phyloP scores from a whole-genome alignment of 2,113 vertebrate species.

The Cyphomyrus discorhynchus region DNA sequence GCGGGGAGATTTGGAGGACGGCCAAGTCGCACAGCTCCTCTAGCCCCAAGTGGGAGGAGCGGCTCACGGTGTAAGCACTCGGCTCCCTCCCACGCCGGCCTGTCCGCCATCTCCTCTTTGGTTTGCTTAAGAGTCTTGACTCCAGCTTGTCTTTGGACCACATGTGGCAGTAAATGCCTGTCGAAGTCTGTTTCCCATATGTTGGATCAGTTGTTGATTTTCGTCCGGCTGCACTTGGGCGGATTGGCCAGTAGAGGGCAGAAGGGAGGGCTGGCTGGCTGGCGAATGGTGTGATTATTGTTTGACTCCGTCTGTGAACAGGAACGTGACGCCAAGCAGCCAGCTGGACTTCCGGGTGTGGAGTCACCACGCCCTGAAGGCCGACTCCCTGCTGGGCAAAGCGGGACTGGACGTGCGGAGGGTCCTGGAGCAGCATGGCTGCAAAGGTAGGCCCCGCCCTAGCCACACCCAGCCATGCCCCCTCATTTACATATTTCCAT shows the following conservation, averaged over 20 bases:
- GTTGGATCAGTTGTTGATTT: neutral
- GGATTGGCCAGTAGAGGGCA: neutral
- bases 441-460: conserved; percentile 72
- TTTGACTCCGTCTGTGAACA: conserved; percentile 33
- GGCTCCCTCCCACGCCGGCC: neutral
- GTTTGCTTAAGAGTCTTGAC: neutral
- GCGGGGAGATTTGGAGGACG: conserved; percentile 85
- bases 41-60: conserved; percentile 94
- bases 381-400: conserved; percentile 87
- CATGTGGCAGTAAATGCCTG: neutral
- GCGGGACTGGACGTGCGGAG: conserved; percentile 79
- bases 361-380: conserved; percentile 91
- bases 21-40: conserved; percentile 89
- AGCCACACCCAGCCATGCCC: neutral
- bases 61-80: conserved; percentile 79
- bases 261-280: neutral
- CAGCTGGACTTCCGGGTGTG: conserved; percentile 94
- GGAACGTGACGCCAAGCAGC: conserved; percentile 84
- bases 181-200: neutral
- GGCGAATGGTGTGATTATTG: neutral
- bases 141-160: neutral
- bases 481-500: neutral
- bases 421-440: conserved; percentile 79
- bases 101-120: neutral
- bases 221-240: neutral